phyloP scores from a whole-genome alignment of 2,888 invertebrate species.

The Smittia sp. region DNA sequence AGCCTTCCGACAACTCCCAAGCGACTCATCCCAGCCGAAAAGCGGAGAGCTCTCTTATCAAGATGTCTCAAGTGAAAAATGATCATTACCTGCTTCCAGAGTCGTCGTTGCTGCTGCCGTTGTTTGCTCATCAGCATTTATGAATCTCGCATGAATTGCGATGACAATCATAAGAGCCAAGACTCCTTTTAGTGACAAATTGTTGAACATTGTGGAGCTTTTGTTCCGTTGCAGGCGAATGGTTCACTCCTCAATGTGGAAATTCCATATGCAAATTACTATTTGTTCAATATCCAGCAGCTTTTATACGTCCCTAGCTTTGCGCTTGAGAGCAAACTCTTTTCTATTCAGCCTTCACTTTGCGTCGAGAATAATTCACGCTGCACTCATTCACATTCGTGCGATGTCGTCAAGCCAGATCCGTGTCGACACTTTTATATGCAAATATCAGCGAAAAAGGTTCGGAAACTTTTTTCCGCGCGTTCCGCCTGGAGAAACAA shows the following conservation, averaged over 20 bases:
- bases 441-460: background rate
- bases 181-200: slow-evolving; percentile 26
- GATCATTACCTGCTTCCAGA: slow-evolving; percentile 37
- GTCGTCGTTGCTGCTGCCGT: slow-evolving; percentile 34
- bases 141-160: slow-evolving; percentile 18
- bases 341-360: slow-evolving; percentile 12
- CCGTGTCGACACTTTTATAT: slow-evolving; percentile 11
- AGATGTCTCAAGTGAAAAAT: slow-evolving; percentile 36
- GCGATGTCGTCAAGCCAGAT: background rate
- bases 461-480: background rate
- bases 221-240: background rate
- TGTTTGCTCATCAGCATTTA: slow-evolving; percentile 29
- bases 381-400: background rate
- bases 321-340: background rate
- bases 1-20: background rate
- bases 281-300: slow-evolving; percentile 24
- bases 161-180: slow-evolving; percentile 3
- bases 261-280: slow-evolving; percentile 37
- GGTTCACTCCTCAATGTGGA: background rate
- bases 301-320: no score
- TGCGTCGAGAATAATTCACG: background rate
- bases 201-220: slow-evolving; percentile 9
- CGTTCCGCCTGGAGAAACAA: no score
- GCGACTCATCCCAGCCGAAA: background rate
- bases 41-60: slow-evolving; percentile 4